Conservation (phyloP, 2,888 invertebrate genomes). For the Leistus spinibarbis region DNA sequence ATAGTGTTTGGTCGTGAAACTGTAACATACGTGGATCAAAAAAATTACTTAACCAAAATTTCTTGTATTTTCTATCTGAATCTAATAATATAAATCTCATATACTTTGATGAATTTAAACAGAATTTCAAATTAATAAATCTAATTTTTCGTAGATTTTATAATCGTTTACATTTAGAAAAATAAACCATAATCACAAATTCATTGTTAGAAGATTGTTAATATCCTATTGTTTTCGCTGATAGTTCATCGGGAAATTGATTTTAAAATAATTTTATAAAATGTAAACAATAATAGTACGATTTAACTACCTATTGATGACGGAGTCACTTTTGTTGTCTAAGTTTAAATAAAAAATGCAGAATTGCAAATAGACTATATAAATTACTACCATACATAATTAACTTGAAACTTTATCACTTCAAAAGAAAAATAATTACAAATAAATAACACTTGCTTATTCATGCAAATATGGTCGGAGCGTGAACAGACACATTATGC, state of each 20-base stretch:
- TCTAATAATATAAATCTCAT: no score
- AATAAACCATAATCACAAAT: no score
- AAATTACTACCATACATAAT: background rate
- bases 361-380: conserved; percentile 13
- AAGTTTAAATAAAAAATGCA: background rate
- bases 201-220: no score
- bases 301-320: background rate
- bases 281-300: background rate
- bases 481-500: conserved; percentile 1
- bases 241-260: background rate
- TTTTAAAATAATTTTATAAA: background rate
- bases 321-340: background rate
- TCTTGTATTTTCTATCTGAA: no score
- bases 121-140: no score
- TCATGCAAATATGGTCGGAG: conserved; percentile 12
- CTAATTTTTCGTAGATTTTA: no score
- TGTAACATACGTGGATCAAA: background rate
- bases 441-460: conserved; percentile 19
- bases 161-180: no score
- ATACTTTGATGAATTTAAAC: no score
- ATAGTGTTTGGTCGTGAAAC: no score
- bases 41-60: background rate
- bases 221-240: no score
- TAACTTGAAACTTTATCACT: background rate
- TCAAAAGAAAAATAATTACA: conserved; percentile 17